These are phyloP conservation scores for Tolmerus cingulatus DNA, from an alignment of 2,888 invertebrate species.

Conservation along the genomic window DNA sequence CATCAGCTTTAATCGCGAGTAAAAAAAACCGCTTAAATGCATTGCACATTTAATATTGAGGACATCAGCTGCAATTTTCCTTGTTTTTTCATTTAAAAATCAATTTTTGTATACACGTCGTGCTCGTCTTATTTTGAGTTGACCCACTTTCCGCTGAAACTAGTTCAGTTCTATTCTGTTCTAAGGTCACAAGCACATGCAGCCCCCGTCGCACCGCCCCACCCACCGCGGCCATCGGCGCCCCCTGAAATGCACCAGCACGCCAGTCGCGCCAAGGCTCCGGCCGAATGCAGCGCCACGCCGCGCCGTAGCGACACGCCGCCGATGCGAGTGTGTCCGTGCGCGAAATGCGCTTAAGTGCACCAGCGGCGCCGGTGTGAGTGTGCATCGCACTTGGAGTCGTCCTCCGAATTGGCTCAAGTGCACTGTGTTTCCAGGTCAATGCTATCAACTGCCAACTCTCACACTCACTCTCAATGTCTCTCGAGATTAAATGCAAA, in stretches of 20 bases:
- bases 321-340: constrained; percentile 37
- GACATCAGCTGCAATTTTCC: constrained; percentile 38
- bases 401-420: constrained; percentile 57
- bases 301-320: neutral
- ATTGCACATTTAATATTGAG: constrained; percentile 26
- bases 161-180: constrained; percentile 44
- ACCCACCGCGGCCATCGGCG: neutral
- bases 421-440: constrained; percentile 67
- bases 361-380: neutral
- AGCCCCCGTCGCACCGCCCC: neutral
- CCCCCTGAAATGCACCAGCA: constrained; percentile 26
- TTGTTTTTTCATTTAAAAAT: constrained; percentile 34
- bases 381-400: constrained; percentile 11
- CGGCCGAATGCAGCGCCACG: constrained; percentile 3
- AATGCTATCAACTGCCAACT: constrained; percentile 51
- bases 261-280: constrained; percentile 20
- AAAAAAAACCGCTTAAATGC: neutral
- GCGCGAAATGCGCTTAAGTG: constrained; percentile 8
- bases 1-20: neutral
- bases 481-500: constrained; percentile 45
- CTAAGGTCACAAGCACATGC: constrained; percentile 48
- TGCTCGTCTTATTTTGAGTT: constrained; percentile 40
- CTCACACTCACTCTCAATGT: constrained; percentile 46
- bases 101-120: constrained; percentile 25
- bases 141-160: constrained; percentile 45